Evolutionary conservation across 2,113 vertebrate genomes (phyloP).

Genomic region (Gopherus flavomarginatus): DNA sequence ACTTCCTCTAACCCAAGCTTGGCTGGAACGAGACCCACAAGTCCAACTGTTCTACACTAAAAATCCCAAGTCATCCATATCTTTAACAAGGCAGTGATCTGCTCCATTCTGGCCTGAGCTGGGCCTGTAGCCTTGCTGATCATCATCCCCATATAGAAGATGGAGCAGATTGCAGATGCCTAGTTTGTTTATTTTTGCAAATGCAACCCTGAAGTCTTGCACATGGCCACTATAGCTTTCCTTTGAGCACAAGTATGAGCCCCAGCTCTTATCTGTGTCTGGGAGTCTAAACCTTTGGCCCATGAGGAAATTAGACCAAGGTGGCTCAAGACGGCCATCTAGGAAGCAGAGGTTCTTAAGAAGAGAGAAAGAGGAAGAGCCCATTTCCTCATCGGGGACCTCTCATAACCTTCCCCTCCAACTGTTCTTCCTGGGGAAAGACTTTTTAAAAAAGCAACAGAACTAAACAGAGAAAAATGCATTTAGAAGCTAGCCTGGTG

Average conservation of each 20-base stretch:
- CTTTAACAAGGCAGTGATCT: neutral
- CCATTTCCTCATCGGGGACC: conserved; percentile 53
- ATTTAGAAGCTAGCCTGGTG: neutral
- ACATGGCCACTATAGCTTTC: neutral
- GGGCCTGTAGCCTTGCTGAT: neutral
- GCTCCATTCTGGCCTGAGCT: neutral
- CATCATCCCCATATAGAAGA: neutral
- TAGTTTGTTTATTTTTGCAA: no score
- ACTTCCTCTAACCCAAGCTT: neutral
- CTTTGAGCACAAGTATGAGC: neutral
- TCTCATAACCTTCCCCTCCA: conserved; percentile 33
- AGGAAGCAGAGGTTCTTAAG: conserved; percentile 49
- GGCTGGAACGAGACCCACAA: neutral
- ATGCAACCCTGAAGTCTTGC: neutral
- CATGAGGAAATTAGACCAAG: neutral
- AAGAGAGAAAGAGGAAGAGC: conserved; percentile 62
- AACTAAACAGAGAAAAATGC: rapidly evolving
- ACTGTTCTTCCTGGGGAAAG: conserved; percentile 63
- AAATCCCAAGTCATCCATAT: neutral
- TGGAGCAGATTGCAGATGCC: neutral
- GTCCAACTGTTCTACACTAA: neutral
- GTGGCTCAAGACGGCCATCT: neutral
- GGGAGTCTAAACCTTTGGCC: neutral
- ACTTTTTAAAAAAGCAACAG: neutral
- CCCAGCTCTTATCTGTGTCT: neutral